Evolutionary conservation across 2,113 vertebrate species (phyloP).

Genomic region (Dipodomys stephensi): DNA sequence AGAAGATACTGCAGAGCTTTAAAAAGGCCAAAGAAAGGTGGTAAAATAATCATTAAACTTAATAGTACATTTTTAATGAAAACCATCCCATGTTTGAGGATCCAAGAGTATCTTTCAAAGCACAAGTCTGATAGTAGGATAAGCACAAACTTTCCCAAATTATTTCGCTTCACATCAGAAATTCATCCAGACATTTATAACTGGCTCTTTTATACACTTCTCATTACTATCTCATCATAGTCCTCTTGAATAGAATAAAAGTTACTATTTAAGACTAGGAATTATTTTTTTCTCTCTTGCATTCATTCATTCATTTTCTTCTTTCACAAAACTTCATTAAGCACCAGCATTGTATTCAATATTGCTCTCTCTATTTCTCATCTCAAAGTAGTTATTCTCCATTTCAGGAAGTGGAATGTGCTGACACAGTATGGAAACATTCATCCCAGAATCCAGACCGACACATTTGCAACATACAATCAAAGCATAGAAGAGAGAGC

Average conservation of each 20-base stretch:
- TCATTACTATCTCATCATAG: background rate
- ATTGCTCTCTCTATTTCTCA: background rate
- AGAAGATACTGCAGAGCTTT: background rate
- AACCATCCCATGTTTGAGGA: background rate
- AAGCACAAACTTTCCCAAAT: background rate
- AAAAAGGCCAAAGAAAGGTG: background rate
- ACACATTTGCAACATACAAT: background rate
- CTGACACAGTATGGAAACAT: background rate
- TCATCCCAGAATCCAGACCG: too few species aligned
- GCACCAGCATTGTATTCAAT: background rate
- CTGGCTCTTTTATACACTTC: background rate
- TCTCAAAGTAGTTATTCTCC: background rate
- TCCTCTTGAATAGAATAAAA: background rate
- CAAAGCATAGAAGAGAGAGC: background rate
- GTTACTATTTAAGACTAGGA: background rate
- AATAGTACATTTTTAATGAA: slow-evolving; percentile 39
- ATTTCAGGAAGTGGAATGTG: background rate
- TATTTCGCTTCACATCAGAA: background rate
- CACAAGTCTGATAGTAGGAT: background rate
- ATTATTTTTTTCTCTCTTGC: background rate
- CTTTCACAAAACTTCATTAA: background rate
- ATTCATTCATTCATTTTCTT: background rate
- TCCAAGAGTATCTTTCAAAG: background rate
- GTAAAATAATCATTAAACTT: slow-evolving; percentile 16
- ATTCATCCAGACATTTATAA: background rate